A percentile compares a stretch with the other conserved stretches of the same genome.
These are phyloP conservation scores for Phaethornis superciliosus DNA, from an alignment of 2,113 vertebrate genomes.

Conservation along the genomic window DNA sequence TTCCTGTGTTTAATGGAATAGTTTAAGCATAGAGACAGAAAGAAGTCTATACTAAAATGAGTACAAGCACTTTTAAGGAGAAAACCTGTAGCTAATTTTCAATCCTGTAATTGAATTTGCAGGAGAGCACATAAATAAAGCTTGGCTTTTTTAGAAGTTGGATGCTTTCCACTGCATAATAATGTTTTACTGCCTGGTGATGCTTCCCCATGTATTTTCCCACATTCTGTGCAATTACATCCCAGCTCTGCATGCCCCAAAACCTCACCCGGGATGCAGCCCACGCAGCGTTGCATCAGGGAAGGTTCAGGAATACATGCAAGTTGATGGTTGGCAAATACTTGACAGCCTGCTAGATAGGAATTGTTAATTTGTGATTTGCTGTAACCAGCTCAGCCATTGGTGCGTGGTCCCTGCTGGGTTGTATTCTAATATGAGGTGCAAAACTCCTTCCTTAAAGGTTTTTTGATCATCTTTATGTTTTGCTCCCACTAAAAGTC, in stretches of 20 bases:
- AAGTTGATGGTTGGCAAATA: background rate
- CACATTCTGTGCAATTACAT: background rate
- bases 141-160: background rate
- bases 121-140: conserved; percentile 52
- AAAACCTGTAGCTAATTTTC: conserved; percentile 69
- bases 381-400: background rate
- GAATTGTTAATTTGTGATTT: conserved; percentile 1
- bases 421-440: background rate
- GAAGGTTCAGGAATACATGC: background rate
- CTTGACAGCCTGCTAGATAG: background rate
- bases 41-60: conserved; percentile 44
- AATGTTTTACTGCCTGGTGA: background rate
- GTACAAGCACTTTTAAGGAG: conserved; percentile 53
- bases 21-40: conserved; percentile 36
- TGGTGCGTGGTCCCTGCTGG: background rate
- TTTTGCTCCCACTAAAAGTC: background rate
- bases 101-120: conserved; percentile 53
- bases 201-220: background rate
- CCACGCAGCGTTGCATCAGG: background rate
- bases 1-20: conserved; percentile 50
- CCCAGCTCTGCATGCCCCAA: background rate
- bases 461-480: background rate
- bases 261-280: background rate
- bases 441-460: background rate
- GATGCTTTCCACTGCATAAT: background rate